Percentiles rank a stretch among this genome's conserved stretches.
Evolutionary conservation across 2,797 vertebrate genomes (phyloP).

Genomic region (Sebastiscus tertius): DNA sequence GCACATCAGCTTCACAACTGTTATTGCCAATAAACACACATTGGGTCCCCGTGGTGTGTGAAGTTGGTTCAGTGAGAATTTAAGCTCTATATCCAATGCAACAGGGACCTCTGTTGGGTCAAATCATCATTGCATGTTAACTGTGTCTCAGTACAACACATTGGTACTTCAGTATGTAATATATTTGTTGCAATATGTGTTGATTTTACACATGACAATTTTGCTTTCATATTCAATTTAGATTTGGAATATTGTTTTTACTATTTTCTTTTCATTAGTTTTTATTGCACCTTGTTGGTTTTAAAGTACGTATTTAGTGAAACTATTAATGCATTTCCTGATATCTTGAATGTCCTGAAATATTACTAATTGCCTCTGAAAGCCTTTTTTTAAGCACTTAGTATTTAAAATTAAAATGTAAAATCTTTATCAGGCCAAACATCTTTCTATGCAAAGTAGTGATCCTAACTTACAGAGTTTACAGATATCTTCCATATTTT

Average conservation of each 20-base stretch:
- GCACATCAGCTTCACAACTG: not conserved
- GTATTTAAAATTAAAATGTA: not conserved
- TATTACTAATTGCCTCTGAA: not conserved
- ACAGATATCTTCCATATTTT: not conserved
- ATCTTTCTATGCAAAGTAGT: not conserved
- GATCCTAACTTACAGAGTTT: not conserved
- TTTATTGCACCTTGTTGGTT: not conserved
- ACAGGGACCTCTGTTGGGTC: slow-evolving; percentile 75
- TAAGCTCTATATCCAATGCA: slow-evolving; percentile 27
- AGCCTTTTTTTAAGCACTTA: not conserved
- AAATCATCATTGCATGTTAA: slow-evolving; percentile 14
- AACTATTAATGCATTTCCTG: not conserved
- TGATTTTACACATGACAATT: not conserved
- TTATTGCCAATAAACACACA: slow-evolving; percentile 8
- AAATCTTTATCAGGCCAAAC: not conserved
- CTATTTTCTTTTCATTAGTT: not conserved
- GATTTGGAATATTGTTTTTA: not conserved
- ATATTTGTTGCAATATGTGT: not conserved
- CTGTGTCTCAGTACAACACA: not conserved
- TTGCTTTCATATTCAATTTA: not conserved
- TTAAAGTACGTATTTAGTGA: not conserved
- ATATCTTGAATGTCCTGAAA: not conserved
- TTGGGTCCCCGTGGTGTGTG: not conserved
- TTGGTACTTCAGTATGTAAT: not conserved
- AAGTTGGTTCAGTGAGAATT: not conserved